Conservation (phyloP, 2,888 invertebrate species). For the Eupithecia vulgata region DNA sequence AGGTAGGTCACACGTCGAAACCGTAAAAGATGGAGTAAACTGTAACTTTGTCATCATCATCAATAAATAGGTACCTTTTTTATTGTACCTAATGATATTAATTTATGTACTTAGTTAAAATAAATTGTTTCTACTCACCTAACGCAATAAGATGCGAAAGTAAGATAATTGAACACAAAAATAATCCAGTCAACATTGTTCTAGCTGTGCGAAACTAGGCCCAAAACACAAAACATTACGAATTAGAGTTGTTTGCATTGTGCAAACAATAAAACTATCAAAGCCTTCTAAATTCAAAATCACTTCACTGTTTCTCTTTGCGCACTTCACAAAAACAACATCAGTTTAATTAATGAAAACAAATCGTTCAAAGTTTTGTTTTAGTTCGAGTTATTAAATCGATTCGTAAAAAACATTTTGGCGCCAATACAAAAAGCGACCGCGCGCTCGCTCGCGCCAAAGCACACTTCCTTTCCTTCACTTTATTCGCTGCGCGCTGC, state of each 20-base stretch:
- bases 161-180: slow-evolving; percentile 63
- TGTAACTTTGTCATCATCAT: too few relatives aligned
- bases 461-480: slow-evolving; percentile 52
- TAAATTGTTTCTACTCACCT: slow-evolving; percentile 60
- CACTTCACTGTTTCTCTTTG: slow-evolving; percentile 45
- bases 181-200: slow-evolving; percentile 77
- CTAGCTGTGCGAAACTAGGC: slow-evolving; percentile 63
- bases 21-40: too few relatives aligned
- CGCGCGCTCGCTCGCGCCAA: slow-evolving; percentile 55
- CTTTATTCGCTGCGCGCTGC: neutral
- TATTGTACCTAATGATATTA: neutral
- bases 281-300: slow-evolving; percentile 51
- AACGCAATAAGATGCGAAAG: slow-evolving; percentile 64
- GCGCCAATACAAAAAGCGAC: slow-evolving; percentile 59
- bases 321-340: slow-evolving; percentile 46
- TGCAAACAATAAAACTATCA: slow-evolving; percentile 58
- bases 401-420: slow-evolving; percentile 59
- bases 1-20: too few relatives aligned
- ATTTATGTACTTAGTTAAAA: neutral
- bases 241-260: slow-evolving; percentile 74
- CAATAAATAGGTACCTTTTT: neutral
- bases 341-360: slow-evolving; percentile 55
- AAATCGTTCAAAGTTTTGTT: slow-evolving; percentile 32
- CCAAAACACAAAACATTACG: slow-evolving; percentile 65
- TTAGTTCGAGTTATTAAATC: slow-evolving; percentile 49